phyloP scores from a whole-genome alignment of 2,888 invertebrate genomes.

The Lasius fuliginosus region DNA sequence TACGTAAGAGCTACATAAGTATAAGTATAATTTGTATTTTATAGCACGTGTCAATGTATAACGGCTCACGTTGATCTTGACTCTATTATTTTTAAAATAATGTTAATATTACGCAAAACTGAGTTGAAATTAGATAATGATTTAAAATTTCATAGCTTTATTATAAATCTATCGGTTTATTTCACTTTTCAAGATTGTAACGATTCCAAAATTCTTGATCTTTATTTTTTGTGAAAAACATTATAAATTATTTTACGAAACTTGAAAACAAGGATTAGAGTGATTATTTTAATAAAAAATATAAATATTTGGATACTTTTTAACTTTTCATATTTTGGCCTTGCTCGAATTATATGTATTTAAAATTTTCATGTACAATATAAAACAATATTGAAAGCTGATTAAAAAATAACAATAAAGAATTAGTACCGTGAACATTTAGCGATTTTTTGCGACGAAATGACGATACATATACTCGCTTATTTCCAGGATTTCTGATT shows the following conservation, averaged over 20 bases:
- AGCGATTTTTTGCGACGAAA: neutral
- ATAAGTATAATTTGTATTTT: no score
- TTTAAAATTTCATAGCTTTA: neutral
- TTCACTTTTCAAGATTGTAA: neutral
- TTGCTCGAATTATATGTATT: neutral
- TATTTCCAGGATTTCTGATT: neutral
- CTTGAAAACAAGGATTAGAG: neutral
- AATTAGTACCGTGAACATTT: neutral
- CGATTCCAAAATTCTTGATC: neutral
- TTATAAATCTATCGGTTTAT: neutral
- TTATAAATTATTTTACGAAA: neutral
- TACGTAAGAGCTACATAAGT: no score
- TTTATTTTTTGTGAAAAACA: no score
- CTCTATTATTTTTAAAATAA: neutral
- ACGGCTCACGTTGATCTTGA: no score
- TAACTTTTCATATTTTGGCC: neutral
- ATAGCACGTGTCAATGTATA: no score
- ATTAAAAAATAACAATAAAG: neutral
- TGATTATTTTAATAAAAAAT: neutral
- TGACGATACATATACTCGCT: neutral
- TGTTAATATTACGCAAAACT: neutral
- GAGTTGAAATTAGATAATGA: no score
- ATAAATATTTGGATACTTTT: neutral
- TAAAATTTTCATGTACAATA: neutral
- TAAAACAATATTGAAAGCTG: neutral